A percentile compares a stretch with the other conserved stretches of the same genome.
phyloP scores from a whole-genome alignment of 2,113 vertebrate genomes.

The Colius striatus region DNA sequence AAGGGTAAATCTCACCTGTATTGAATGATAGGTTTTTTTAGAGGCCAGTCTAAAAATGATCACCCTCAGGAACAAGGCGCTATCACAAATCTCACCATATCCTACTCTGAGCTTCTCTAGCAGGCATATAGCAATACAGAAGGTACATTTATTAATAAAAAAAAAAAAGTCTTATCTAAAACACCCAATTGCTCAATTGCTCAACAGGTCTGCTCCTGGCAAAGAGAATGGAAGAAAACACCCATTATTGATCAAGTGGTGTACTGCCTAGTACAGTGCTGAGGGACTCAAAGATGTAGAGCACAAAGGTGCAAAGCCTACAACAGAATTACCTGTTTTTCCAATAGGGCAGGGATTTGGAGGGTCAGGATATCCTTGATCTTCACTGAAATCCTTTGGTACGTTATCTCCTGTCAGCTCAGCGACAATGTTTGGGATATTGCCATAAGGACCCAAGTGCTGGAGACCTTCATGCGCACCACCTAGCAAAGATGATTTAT shows the following conservation, averaged over 20 bases:
- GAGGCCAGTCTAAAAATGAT: constrained; percentile 13
- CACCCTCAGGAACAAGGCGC: background rate
- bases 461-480: constrained; percentile 96
- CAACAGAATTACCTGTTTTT: constrained; percentile 84
- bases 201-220: background rate
- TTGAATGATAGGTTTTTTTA: constrained; percentile 8
- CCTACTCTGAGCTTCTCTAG: background rate
- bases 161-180: background rate
- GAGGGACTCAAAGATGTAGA: background rate
- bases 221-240: background rate
- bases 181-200: background rate
- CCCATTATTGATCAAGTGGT: background rate
- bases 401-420: constrained; percentile 95
- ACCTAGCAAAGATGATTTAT: constrained; percentile 76
- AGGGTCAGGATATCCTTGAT: constrained; percentile 96
- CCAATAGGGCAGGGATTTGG: constrained; percentile 96
- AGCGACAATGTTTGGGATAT: constrained; percentile 97
- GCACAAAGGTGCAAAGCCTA: background rate
- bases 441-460: constrained; percentile 96
- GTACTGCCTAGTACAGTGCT: background rate
- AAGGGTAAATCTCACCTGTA: constrained; percentile 35
- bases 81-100: background rate
- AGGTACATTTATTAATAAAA: background rate
- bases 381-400: constrained; percentile 94
- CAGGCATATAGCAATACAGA: background rate